Evolutionary conservation across 2,113 vertebrate genomes (phyloP).

Genomic region (Beaufortia kweichowensis): DNA sequence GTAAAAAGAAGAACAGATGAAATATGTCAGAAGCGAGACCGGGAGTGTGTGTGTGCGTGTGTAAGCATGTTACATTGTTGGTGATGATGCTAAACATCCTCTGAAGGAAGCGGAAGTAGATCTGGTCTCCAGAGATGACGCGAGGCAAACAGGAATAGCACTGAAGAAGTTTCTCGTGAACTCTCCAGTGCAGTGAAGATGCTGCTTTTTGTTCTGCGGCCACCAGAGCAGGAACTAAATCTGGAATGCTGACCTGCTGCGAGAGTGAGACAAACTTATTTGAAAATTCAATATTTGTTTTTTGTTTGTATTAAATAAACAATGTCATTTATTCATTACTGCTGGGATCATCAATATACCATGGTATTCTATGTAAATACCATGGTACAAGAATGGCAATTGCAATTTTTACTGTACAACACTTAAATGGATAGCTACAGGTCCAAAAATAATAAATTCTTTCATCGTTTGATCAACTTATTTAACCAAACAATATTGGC

Average conservation of each 20-base stretch:
- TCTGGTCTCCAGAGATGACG: conserved; percentile 88
- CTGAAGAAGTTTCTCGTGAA: conserved; percentile 89
- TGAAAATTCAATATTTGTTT: too few relatives aligned
- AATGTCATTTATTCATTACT: background rate
- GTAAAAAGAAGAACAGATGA: conserved; percentile 3
- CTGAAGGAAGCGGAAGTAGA: conserved; percentile 90
- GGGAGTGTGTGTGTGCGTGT: background rate
- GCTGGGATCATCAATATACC: background rate
- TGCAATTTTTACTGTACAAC: too few relatives aligned
- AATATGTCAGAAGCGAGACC: background rate
- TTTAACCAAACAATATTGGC: too few relatives aligned
- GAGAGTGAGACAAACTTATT: conserved; percentile 5
- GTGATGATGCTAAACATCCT: conserved; percentile 90
- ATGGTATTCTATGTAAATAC: too few relatives aligned
- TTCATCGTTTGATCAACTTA: too few relatives aligned
- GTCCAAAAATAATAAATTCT: too few relatives aligned
- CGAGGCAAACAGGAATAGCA: conserved; percentile 88
- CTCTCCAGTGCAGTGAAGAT: conserved; percentile 88
- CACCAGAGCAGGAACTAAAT: conserved; percentile 85
- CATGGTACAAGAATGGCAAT: too few relatives aligned
- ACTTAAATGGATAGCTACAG: too few relatives aligned
- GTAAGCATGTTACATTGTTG: conserved; percentile 81
- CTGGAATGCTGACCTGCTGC: conserved; percentile 80
- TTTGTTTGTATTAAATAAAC: background rate
- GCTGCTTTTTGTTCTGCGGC: conserved; percentile 88